Conservation (phyloP, 2,113 vertebrate species). For the Upupa epops region DNA sequence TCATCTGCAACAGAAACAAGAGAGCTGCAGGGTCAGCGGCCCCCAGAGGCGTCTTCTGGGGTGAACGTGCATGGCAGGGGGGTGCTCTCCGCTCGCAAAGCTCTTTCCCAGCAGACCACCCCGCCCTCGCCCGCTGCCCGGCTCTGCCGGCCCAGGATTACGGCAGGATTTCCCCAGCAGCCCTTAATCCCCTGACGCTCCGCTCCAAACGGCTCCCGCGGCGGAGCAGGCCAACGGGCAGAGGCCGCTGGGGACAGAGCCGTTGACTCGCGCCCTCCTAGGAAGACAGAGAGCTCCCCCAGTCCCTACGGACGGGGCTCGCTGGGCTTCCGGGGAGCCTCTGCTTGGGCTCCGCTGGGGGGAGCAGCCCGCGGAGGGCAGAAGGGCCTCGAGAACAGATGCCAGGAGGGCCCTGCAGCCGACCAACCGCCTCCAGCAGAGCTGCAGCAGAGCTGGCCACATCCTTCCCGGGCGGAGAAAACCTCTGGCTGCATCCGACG, state of each 20-base stretch:
- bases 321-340: too few relatives aligned
- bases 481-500: rapidly evolving
- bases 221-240: not conserved
- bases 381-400: too few relatives aligned
- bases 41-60: not conserved
- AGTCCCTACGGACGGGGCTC: too few relatives aligned
- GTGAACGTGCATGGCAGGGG: not conserved
- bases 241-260: not conserved
- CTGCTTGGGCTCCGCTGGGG: too few relatives aligned
- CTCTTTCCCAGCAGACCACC: not conserved
- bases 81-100: too few relatives aligned
- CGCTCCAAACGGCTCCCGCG: not conserved
- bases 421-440: not conserved
- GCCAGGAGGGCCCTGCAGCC: too few relatives aligned
- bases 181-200: too few relatives aligned
- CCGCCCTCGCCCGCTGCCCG: not conserved
- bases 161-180: not conserved
- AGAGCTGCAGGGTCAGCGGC: conserved; percentile 15
- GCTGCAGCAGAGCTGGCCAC: not conserved
- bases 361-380: too few relatives aligned
- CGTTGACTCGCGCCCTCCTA: not conserved
- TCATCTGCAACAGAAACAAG: conserved; percentile 75
- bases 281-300: too few relatives aligned
- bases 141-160: not conserved
- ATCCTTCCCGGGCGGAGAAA: not conserved